A percentile compares a stretch with the other conserved stretches of the same genome.
Conservation (phyloP, 2,113 vertebrate genomes). For the Mormoops blainvillei region DNA sequence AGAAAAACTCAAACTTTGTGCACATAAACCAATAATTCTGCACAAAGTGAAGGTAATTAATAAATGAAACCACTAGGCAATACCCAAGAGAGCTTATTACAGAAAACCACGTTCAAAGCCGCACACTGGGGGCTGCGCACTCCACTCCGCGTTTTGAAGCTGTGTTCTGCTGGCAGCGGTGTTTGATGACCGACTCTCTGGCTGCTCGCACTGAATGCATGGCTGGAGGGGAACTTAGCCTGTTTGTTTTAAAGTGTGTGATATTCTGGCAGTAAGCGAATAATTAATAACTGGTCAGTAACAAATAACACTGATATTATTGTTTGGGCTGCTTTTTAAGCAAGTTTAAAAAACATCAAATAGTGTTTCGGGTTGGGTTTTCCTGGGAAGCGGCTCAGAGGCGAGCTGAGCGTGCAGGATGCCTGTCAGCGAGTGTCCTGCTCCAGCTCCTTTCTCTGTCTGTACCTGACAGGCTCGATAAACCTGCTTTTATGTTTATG, state of each 20-base stretch:
- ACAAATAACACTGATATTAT: background rate
- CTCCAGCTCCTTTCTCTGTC: background rate
- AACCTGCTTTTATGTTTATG: background rate
- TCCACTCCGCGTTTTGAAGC: background rate
- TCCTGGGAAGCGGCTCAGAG: background rate
- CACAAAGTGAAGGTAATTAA: conserved; percentile 3
- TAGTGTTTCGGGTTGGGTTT: background rate
- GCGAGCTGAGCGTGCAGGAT: background rate
- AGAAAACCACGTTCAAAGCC: background rate
- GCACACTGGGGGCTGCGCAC: too few species aligned
- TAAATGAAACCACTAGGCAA: background rate
- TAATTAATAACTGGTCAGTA: background rate
- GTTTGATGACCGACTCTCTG: background rate
- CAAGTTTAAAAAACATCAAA: background rate
- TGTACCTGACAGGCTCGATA: background rate
- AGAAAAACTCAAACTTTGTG: background rate
- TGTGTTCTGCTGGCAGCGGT: rapidly evolving
- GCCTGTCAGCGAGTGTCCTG: background rate
- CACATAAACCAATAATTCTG: background rate
- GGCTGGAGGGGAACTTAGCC: background rate
- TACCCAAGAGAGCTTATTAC: background rate
- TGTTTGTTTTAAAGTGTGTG: background rate
- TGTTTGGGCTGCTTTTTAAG: background rate
- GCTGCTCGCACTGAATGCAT: rapidly evolving
- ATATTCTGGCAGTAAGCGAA: background rate